phyloP scores from a whole-genome alignment of 2,113 vertebrate species.

The Microtus ochrogaster region DNA sequence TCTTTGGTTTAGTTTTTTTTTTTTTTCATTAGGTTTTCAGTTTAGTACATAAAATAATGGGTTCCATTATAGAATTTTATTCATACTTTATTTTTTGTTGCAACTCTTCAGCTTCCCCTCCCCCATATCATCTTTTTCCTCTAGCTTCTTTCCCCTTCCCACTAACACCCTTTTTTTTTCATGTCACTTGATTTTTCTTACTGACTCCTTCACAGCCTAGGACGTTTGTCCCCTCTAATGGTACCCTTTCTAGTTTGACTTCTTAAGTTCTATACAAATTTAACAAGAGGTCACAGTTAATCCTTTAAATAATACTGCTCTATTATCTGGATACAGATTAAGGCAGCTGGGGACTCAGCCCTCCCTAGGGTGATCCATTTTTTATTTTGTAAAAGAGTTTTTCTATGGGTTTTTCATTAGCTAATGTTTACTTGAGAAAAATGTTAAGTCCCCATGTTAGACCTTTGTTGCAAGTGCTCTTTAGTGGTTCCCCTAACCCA shows the following conservation, averaged over 20 bases:
- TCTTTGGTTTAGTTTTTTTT: neutral
- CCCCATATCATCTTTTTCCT: neutral
- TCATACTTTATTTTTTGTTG: neutral
- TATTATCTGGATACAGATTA: slow-evolving; percentile 43
- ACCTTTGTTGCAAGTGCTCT: neutral
- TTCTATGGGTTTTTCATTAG: neutral
- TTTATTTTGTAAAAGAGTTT: slow-evolving; percentile 2
- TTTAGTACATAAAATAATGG: neutral
- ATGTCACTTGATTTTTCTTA: neutral
- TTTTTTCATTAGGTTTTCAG: neutral
- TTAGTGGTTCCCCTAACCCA: neutral
- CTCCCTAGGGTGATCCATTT: neutral
- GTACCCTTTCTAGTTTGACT: slow-evolving; percentile 24
- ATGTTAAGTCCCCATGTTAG: neutral
- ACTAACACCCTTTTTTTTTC: neutral
- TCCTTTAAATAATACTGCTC: slow-evolving; percentile 44
- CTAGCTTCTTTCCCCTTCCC: neutral
- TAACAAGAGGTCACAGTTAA: slow-evolving; percentile 30
- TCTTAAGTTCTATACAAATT: slow-evolving; percentile 21
- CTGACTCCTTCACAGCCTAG: neutral
- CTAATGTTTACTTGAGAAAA: neutral
- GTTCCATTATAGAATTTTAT: neutral
- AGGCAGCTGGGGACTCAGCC: neutral
- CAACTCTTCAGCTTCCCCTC: neutral
- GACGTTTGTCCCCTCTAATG: neutral